phyloP scores from a whole-genome alignment of 2,888 invertebrate species.

The Tachina fera region DNA sequence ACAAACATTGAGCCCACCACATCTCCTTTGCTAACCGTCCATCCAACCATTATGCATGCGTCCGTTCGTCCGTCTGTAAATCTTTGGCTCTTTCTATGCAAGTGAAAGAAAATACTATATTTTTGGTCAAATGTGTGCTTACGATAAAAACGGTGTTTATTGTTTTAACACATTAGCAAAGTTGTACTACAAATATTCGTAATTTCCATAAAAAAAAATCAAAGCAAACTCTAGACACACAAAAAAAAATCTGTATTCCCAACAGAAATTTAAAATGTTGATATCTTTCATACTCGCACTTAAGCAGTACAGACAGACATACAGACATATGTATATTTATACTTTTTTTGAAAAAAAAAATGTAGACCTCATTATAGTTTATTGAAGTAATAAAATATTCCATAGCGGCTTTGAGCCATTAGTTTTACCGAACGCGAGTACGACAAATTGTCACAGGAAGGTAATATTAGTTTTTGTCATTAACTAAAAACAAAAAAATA shows the following conservation, averaged over 20 bases:
- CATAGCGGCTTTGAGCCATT: slow-evolving; percentile 40
- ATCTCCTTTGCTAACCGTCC: slow-evolving; percentile 24
- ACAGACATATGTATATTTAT: neutral
- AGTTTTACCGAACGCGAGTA: slow-evolving; percentile 55
- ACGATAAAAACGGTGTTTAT: slow-evolving; percentile 74
- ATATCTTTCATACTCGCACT: neutral
- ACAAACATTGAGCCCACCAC: slow-evolving; percentile 60
- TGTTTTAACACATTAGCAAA: slow-evolving; percentile 82
- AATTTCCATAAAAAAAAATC: slow-evolving; percentile 80
- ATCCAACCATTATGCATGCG: neutral
- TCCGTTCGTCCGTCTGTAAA: neutral
- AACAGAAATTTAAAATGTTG: slow-evolving; percentile 34
- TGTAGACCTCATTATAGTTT: slow-evolving; percentile 41
- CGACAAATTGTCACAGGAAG: slow-evolving; percentile 81
- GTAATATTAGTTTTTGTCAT: slow-evolving; percentile 82
- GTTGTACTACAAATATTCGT: slow-evolving; percentile 79
- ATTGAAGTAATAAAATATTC: neutral
- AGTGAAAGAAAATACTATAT: neutral
- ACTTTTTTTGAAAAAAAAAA: slow-evolving; percentile 14
- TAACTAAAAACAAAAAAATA: slow-evolving; percentile 77
- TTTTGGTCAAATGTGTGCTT: slow-evolving; percentile 52
- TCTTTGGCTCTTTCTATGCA: slow-evolving; percentile 10
- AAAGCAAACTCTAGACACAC: slow-evolving; percentile 26
- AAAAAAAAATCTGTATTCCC: slow-evolving; percentile 29
- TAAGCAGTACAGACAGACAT: neutral